phyloP scores from a whole-genome alignment of 2,888 invertebrate species.

The Lithophane socia region DNA sequence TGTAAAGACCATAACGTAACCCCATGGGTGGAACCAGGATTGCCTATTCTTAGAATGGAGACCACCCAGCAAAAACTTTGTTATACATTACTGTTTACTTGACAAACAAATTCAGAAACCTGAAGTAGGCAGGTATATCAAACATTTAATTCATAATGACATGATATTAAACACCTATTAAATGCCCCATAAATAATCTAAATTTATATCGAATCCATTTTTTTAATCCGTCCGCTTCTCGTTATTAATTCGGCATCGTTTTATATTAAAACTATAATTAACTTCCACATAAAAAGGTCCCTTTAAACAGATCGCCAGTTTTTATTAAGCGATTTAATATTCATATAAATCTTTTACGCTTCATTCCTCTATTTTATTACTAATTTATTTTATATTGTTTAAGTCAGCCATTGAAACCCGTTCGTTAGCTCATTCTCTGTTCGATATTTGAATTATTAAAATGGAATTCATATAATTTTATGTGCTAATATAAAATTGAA shows the following conservation, averaged over 20 bases:
- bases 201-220: slow-evolving; percentile 87
- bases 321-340: slow-evolving; percentile 84
- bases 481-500: slow-evolving; percentile 56
- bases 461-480: slow-evolving; percentile 58
- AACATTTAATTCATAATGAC: slow-evolving; percentile 73
- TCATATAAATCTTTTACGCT: slow-evolving; percentile 82
- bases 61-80: slow-evolving; percentile 39
- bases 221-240: slow-evolving; percentile 84
- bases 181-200: slow-evolving; percentile 84
- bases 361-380: slow-evolving; percentile 83
- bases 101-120: slow-evolving; percentile 17
- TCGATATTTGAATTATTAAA: slow-evolving; percentile 57
- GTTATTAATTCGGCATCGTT: slow-evolving; percentile 87
- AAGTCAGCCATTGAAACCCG: slow-evolving; percentile 56
- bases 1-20: slow-evolving; percentile 1
- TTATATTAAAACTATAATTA: slow-evolving; percentile 89
- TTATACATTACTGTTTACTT: neutral
- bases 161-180: slow-evolving; percentile 81
- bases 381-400: slow-evolving; percentile 73
- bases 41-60: slow-evolving; percentile 26
- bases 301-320: slow-evolving; percentile 82
- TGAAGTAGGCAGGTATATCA: slow-evolving; percentile 31
- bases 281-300: slow-evolving; percentile 84
- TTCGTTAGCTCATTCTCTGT: slow-evolving; percentile 55
- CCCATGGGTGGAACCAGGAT: neutral